A percentile compares a stretch with the other conserved stretches of the same genome.
These are phyloP conservation scores for Macrocentrus cingulum DNA, from an alignment of 1,140 invertebrate species.

Conservation along the genomic window DNA sequence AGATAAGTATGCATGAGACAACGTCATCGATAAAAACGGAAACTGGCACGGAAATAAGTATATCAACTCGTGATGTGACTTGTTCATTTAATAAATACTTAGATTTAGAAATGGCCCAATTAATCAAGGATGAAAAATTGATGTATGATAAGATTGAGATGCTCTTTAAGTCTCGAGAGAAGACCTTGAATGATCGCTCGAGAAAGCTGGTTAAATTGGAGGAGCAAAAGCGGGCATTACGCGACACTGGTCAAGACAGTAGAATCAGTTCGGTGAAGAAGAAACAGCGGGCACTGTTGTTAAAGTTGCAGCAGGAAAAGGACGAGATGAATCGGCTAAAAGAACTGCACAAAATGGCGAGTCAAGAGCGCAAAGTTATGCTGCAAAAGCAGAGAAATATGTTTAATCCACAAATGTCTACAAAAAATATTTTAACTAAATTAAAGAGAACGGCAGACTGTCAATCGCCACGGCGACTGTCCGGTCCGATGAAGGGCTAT, in stretches of 20 bases:
- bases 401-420: conserved; percentile 59
- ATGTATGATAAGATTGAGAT: conserved; percentile 58
- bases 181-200: conserved; percentile 63
- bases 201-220: conserved; percentile 62
- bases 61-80: conserved; percentile 54
- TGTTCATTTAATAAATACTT: conserved; percentile 56
- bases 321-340: conserved; percentile 61
- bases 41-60: conserved; percentile 57
- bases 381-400: conserved; percentile 55
- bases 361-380: conserved; percentile 56
- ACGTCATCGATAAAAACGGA: conserved; percentile 58
- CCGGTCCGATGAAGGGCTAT: conserved; percentile 57
- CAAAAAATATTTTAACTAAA: conserved; percentile 56
- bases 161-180: conserved; percentile 60
- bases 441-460: conserved; percentile 53
- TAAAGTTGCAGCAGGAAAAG: conserved; percentile 59
- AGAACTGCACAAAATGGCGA: conserved; percentile 54
- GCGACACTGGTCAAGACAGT: conserved; percentile 59
- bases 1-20: conserved; percentile 58
- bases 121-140: conserved; percentile 55
- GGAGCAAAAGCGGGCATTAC: conserved; percentile 59
- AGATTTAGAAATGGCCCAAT: conserved; percentile 54
- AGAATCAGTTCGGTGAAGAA: conserved; percentile 60
- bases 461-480: conserved; percentile 52
- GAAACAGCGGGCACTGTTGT: conserved; percentile 58